phyloP scores from a whole-genome alignment of 2,113 vertebrate species.

The Loxodonta africana region DNA sequence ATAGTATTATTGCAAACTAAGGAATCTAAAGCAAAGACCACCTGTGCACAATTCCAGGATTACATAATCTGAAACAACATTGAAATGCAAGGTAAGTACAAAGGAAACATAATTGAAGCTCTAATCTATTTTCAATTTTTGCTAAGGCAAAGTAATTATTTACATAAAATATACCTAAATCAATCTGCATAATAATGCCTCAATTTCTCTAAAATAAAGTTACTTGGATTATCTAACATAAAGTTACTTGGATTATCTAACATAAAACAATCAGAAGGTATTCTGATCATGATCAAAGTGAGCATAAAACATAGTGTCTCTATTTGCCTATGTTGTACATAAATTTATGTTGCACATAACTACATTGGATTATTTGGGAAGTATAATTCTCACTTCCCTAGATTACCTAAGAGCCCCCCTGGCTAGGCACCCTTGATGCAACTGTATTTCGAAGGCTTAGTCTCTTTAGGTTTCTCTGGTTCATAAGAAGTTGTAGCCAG shows the following conservation, averaged over 20 bases:
- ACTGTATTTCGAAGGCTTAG: background rate
- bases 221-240: background rate
- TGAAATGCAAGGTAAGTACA: background rate
- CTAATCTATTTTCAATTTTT: conserved; percentile 3
- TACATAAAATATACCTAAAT: background rate
- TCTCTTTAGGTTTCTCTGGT: background rate
- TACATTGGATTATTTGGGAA: background rate
- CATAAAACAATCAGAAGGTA: background rate
- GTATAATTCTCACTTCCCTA: background rate
- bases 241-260: background rate
- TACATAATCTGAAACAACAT: background rate
- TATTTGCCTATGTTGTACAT: background rate
- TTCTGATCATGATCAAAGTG: conserved; percentile 19
- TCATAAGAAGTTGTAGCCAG: background rate
- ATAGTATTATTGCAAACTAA: background rate
- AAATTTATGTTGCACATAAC: background rate
- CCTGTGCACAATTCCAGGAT: background rate
- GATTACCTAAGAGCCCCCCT: background rate
- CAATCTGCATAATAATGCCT: background rate
- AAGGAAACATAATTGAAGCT: background rate
- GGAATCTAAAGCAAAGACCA: background rate
- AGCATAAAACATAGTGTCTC: background rate
- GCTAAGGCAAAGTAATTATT: background rate
- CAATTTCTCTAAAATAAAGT: background rate
- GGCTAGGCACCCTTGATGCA: background rate